Conservation (phyloP, 2,888 invertebrate species). For the Eupithecia insigniata region DNA sequence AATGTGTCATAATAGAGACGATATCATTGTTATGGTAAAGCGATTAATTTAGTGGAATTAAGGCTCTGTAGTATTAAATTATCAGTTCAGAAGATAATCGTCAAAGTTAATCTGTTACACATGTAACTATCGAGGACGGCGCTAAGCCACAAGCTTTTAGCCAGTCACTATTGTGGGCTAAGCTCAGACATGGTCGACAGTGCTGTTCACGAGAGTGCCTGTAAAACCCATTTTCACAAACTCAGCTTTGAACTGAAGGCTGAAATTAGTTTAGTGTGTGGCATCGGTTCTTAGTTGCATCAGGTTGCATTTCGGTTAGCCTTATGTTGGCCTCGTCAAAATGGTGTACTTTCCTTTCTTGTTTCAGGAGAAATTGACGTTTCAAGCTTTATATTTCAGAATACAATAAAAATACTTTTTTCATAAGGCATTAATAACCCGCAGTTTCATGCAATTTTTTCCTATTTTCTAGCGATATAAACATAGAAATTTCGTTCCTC, state of each 20-base stretch:
- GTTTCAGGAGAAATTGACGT: too few species aligned
- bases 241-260: neutral
- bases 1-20: too few species aligned
- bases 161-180: neutral
- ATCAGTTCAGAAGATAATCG: neutral
- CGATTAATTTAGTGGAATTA: too few species aligned
- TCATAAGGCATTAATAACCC: too few species aligned
- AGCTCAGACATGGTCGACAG: neutral
- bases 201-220: neutral
- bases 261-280: neutral
- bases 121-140: conserved; percentile 15
- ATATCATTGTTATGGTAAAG: too few species aligned
- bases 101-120: neutral
- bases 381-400: too few species aligned
- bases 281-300: neutral
- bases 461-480: neutral
- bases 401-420: too few species aligned
- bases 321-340: neutral
- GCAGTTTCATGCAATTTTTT: too few species aligned
- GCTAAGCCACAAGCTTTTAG: conserved; percentile 39
- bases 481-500: neutral
- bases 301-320: neutral
- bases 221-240: neutral
- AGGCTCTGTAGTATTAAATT: neutral
- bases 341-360: too few species aligned